phyloP scores from a whole-genome alignment of 2,113 vertebrate species.

The Cinclus mexicanus region DNA sequence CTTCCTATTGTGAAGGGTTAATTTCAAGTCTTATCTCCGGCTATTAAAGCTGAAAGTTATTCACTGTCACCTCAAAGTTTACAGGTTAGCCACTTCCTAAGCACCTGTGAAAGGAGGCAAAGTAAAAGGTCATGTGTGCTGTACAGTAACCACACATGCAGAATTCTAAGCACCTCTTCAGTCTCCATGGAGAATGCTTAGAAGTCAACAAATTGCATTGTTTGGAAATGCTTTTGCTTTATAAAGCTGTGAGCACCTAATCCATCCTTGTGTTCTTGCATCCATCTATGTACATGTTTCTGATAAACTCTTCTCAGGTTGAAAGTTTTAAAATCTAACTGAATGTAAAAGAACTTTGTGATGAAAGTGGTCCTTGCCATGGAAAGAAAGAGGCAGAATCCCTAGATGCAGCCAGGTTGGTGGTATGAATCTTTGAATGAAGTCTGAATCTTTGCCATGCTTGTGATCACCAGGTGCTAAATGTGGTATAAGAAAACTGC shows the following conservation, averaged over 20 bases:
- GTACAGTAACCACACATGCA: background rate
- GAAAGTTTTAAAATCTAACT: background rate
- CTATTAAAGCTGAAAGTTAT: background rate
- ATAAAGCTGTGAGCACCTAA: background rate
- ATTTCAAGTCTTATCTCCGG: background rate
- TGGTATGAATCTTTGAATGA: too few relatives aligned
- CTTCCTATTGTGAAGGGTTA: background rate
- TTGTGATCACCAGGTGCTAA: background rate
- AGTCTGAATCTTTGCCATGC: background rate
- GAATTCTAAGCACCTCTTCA: background rate
- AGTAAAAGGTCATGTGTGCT: background rate
- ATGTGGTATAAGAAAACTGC: background rate
- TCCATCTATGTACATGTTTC: background rate
- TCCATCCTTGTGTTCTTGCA: background rate
- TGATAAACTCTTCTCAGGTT: background rate
- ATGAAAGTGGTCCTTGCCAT: background rate
- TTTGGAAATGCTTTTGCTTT: background rate
- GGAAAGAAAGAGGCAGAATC: background rate
- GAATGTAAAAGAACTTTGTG: background rate
- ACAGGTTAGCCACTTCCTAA: background rate
- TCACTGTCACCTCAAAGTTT: background rate
- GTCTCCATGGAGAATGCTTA: background rate
- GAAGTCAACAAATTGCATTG: background rate
- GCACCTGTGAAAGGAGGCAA: background rate
- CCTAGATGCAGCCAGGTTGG: background rate